Percentiles rank a stretch among this genome's conserved stretches.
Evolutionary conservation across 2,888 invertebrate genomes (phyloP).

Genomic region (Psylliodes chrysocephalus): DNA sequence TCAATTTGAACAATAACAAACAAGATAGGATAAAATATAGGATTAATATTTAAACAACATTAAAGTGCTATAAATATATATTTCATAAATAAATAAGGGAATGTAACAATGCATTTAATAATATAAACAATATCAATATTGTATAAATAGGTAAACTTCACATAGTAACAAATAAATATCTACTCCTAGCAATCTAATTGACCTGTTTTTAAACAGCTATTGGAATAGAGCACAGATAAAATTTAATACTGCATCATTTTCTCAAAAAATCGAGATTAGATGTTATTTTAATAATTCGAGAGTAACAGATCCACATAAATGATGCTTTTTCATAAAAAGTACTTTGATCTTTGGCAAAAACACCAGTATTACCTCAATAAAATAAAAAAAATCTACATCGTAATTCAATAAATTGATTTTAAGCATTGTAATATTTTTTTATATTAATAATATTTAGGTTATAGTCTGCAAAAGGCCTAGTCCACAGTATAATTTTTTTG

Average conservation of each 20-base stretch:
- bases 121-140: conserved; percentile 31
- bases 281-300: conserved; percentile 19
- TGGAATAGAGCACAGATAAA: conserved; percentile 15
- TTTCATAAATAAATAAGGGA: conserved; percentile 55
- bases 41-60: too few relatives aligned
- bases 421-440: too few relatives aligned
- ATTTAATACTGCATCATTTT: conserved; percentile 24
- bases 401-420: too few relatives aligned
- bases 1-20: not conserved
- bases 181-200: conserved; percentile 35
- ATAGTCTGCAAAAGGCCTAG: too few relatives aligned
- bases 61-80: conserved; percentile 55
- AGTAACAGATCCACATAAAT: conserved; percentile 17
- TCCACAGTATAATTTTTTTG: too few relatives aligned
- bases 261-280: conserved; percentile 22
- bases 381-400: too few relatives aligned
- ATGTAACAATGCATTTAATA: conserved; percentile 52
- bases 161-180: conserved; percentile 37
- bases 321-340: not conserved
- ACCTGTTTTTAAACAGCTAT: conserved; percentile 29
- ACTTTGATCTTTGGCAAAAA: conserved; percentile 22
- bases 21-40: too few relatives aligned
- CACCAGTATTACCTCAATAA: conserved; percentile 8
- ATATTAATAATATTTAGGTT: too few relatives aligned
- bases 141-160: conserved; percentile 34